phyloP scores from a whole-genome alignment of 2,113 vertebrate genomes.

The Crocuta crocuta region DNA sequence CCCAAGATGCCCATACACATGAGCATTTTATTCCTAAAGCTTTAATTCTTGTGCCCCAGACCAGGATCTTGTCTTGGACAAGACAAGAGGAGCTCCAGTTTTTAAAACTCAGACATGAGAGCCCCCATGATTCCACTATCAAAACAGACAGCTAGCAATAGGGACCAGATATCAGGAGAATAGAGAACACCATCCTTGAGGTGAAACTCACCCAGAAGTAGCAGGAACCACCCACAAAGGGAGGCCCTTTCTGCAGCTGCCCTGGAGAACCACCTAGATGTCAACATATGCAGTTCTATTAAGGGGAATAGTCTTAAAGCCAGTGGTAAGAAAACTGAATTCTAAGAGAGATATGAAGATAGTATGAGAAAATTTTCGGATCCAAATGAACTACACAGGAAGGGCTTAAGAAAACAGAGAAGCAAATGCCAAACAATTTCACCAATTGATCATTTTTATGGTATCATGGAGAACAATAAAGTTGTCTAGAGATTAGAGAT shows the following conservation, averaged over 20 bases:
- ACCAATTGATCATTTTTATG: constrained; percentile 16
- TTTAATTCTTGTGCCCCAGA: not conserved
- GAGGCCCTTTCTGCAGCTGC: not conserved
- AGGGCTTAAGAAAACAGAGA: not conserved
- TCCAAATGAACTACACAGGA: not conserved
- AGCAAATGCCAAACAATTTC: not conserved
- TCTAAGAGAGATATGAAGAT: not conserved
- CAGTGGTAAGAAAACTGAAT: constrained; percentile 12
- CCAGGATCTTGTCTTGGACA: not conserved
- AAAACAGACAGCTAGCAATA: not conserved
- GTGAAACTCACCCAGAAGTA: not conserved
- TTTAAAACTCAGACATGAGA: not conserved
- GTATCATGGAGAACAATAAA: not conserved
- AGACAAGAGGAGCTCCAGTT: not conserved
- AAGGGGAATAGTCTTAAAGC: not conserved
- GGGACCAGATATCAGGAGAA: not conserved
- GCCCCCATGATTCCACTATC: not conserved
- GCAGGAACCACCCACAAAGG: not conserved
- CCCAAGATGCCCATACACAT: not conserved
- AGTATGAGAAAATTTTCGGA: not conserved
- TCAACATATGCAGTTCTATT: not conserved
- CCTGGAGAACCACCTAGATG: not conserved
- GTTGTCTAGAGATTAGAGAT: not conserved
- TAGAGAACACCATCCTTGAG: not conserved
- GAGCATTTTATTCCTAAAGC: not conserved